Base-by-base conservation (phyloP, 1,140 invertebrate species). In the Pygmarrhopalites habei region DNA sequence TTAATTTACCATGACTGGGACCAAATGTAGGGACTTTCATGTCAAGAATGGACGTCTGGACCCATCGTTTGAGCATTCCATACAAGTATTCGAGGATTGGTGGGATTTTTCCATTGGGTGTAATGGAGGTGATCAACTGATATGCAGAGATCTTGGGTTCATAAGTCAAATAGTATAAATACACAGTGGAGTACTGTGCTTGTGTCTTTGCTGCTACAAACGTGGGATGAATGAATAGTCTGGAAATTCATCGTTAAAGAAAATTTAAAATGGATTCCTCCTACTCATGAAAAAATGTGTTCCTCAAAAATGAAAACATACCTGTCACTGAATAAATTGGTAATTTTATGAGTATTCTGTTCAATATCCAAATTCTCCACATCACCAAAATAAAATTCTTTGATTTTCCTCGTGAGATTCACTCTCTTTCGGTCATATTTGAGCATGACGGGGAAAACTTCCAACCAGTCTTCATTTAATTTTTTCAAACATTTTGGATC, bases 381-480 rank as follows among this genome's bases (percentile, higher is more conserved):
- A n/a, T 69, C 53, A 1, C 53, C 52, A 26, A 69, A 69, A 47
- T 69, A 69, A 30, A 43, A 65, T 4, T 65, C 19, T 44, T 57
- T 58, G 35, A 67, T 52, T 52, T 41, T 57, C n/a, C 41, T 28
- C 5, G 57, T 44, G 19, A 35, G 46, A 14, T 44, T 29, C 23
- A 15, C 25, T 26, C 35, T 25, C 25, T 35, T 41, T 14, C n/a
- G 21, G 26, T 62, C 44, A 25, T 61, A 61, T 2, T 61, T 32
- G 7, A 66, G 28, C n/a, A 66, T 17, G 21, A 52, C 21, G 1
- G 64, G 64, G 1, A 66, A 35, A 5, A 57, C 19, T 58, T 47
- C 28, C 14, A 29, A 14, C 64, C 64, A 65, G n/a, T 65, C 35
- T 15, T 55, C 25, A 21, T 65, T 47, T 28, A 65, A 4, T 44